A percentile compares a stretch with the other conserved stretches of the same genome.
phyloP scores from a whole-genome alignment of 2,113 vertebrate genomes.

The Gadus macrocephalus region DNA sequence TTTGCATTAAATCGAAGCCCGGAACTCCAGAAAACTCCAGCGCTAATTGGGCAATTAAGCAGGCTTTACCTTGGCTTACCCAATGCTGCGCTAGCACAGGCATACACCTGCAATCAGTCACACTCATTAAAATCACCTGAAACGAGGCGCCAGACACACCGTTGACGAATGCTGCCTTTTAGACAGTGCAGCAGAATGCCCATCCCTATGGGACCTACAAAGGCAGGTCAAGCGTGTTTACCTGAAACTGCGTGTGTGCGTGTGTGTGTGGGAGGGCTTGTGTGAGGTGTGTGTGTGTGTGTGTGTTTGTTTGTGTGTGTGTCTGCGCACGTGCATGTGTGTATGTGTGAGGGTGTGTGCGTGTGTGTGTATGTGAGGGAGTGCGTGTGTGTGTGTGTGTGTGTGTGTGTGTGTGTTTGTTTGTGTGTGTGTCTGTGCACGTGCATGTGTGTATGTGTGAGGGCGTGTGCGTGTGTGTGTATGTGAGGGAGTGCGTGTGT shows the following conservation, averaged over 20 bases:
- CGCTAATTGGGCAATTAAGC: constrained; percentile 48
- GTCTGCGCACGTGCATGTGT: too few species aligned
- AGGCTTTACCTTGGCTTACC: constrained; percentile 42
- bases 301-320: too few species aligned
- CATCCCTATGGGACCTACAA: constrained; percentile 26
- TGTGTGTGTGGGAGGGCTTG: too few species aligned
- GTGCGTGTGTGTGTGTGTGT: too few species aligned
- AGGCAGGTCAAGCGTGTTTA: constrained; percentile 26
- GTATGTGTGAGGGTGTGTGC: too few species aligned
- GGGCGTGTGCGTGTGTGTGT: too few species aligned
- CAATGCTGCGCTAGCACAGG: constrained; percentile 46
- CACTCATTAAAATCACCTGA: constrained; percentile 63
- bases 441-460: too few species aligned
- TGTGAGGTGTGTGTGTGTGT: too few species aligned
- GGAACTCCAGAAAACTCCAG: constrained; percentile 43
- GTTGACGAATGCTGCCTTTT: not conserved
- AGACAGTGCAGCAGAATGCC: constrained; percentile 34
- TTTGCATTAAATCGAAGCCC: constrained; percentile 54
- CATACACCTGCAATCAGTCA: constrained; percentile 19
- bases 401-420: too few species aligned
- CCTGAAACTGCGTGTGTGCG: not conserved
- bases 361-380: too few species aligned
- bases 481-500: too few species aligned
- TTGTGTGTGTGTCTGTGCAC: too few species aligned
- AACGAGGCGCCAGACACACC: constrained; percentile 47